phyloP scores from a whole-genome alignment of 2,113 vertebrate species.

The Perca fluviatilis region DNA sequence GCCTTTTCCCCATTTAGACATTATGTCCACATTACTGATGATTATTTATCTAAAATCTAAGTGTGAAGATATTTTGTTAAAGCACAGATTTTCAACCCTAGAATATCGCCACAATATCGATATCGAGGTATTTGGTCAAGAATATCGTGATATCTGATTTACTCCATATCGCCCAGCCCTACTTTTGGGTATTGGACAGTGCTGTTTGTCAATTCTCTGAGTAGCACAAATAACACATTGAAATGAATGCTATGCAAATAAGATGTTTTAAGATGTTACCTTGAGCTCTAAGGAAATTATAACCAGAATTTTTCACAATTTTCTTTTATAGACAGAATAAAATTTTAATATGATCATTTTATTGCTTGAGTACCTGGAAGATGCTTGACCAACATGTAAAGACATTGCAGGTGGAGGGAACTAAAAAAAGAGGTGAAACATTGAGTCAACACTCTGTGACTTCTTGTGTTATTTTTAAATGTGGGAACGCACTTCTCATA shows the following conservation, averaged over 20 bases:
- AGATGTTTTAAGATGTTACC: not conserved
- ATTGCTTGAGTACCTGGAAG: not conserved
- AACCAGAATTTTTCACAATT: not conserved
- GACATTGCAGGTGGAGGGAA: not conserved
- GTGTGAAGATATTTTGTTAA: too few relatives aligned
- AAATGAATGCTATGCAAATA: not conserved
- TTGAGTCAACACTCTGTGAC: slow-evolving; percentile 9
- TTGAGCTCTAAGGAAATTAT: not conserved
- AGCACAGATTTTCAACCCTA: too few relatives aligned
- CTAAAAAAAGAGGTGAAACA: not conserved
- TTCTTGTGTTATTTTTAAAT: slow-evolving; percentile 45
- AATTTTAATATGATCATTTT: not conserved
- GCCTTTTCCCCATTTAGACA: too few relatives aligned
- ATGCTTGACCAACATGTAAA: not conserved
- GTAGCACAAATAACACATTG: not conserved
- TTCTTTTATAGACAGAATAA: not conserved
- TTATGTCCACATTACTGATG: too few relatives aligned
- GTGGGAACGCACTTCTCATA: slow-evolving; percentile 30
- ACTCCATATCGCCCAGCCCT: too few relatives aligned
- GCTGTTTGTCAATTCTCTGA: not conserved
- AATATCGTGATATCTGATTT: too few relatives aligned
- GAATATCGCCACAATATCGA: too few relatives aligned
- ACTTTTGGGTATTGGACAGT: not conserved
- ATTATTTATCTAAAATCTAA: too few relatives aligned
- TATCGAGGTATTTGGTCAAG: too few relatives aligned